Evolutionary conservation across 2,797 vertebrate genomes (phyloP).

Genomic region (Notoglanidium macrostoma): DNA sequence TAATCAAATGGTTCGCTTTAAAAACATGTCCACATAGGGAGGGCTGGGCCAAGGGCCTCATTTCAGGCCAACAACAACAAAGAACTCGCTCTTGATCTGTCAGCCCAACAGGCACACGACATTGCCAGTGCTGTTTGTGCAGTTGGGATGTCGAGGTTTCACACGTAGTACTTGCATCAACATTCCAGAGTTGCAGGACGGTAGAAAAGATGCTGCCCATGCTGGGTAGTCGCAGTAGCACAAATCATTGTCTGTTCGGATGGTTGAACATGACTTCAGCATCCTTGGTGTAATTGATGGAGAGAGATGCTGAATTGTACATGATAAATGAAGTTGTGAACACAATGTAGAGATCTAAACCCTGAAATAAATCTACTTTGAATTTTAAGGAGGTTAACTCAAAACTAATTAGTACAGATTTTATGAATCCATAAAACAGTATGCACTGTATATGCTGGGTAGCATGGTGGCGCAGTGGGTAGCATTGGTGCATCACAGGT

Average conservation of each 20-base stretch:
- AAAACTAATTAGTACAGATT: background rate
- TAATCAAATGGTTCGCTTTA: conserved; percentile 41
- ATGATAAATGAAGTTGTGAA: background rate
- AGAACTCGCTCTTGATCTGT: conserved; percentile 8
- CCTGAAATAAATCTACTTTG: background rate
- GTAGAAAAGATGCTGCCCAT: background rate
- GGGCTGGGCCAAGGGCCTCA: conserved; percentile 3
- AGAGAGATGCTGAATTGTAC: background rate
- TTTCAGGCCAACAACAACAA: conserved; percentile 36
- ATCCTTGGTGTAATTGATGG: background rate
- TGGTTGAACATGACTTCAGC: background rate
- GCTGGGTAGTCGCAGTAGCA: conserved; percentile 12
- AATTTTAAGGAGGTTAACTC: background rate
- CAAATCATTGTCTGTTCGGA: background rate
- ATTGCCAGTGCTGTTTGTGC: conserved; percentile 21
- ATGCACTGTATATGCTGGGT: background rate
- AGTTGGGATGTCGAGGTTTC: conserved; percentile 19
- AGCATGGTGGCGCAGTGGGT: background rate
- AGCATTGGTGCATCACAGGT: background rate
- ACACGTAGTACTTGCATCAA: conserved; percentile 12
- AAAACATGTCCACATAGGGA: conserved; percentile 37
- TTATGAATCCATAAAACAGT: background rate
- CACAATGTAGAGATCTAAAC: too few relatives aligned
- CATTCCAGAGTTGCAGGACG: conserved; percentile 31
- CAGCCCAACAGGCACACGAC: conserved; percentile 2